Conservation (phyloP, 1,140 invertebrate species). For the Meloidogyne exigua region DNA sequence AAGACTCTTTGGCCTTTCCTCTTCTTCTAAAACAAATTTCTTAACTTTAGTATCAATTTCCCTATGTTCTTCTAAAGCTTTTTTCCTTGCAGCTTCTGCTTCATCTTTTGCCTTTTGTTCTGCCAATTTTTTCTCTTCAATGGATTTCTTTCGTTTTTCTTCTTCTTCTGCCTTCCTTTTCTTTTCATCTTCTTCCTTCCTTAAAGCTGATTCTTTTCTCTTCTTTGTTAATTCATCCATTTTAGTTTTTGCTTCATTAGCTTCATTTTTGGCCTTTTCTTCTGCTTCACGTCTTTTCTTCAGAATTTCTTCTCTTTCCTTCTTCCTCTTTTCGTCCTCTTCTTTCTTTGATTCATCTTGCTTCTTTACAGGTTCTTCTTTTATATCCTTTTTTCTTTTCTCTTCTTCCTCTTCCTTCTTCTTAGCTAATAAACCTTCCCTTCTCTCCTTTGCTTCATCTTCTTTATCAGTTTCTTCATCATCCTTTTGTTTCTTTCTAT, state of each 20-base stretch:
- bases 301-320: not conserved
- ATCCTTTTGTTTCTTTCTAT: not conserved
- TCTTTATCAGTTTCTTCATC: slow-evolving; percentile 8
- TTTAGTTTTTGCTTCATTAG: slow-evolving; percentile 1
- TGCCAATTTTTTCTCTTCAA: slow-evolving; percentile 9
- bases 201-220: not conserved
- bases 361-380: not conserved
- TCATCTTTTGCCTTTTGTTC: slow-evolving; percentile 8
- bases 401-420: slow-evolving; percentile 7
- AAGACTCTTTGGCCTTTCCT: not conserved
- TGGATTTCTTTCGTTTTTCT: not conserved
- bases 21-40: slow-evolving; percentile 14
- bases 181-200: slow-evolving; percentile 9
- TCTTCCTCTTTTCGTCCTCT: not conserved
- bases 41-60: slow-evolving; percentile 1
- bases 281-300: not conserved
- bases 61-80: not conserved
- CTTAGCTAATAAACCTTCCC: not conserved
- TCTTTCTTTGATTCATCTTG: not conserved
- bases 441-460: not conserved
- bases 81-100: slow-evolving; percentile 12
- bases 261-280: not conserved
- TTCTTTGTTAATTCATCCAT: slow-evolving; percentile 3
- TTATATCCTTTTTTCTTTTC: not conserved
- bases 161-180: not conserved